Base-by-base conservation (phyloP, 1,140 invertebrate genomes). In the Trichomalopsis sarcophagae region DNA sequence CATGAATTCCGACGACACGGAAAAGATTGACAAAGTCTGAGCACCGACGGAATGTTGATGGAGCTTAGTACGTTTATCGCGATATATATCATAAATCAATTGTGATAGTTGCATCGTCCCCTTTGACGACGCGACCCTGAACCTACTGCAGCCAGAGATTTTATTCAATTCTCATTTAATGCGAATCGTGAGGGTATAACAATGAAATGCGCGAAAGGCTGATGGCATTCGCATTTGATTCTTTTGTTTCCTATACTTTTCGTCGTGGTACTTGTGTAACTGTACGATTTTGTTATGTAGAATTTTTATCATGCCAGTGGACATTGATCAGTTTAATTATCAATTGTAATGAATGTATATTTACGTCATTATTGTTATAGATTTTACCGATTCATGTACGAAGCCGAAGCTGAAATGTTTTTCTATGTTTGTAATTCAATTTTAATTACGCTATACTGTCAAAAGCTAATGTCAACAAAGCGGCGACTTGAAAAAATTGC, bases 101-200 rank as follows among this genome's bases (percentile, higher is more conserved):
- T 93, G 92, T 92, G 92, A 93, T 93, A 93, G 91, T 90, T 88
- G 87, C 89, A 89, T 89, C 88, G 50, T 27, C 4, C 1, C 40
- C 7, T 6, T 36, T 13, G 33, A 66, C 33, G 68, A 23, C 11
- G 69, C 66, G 73, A 85, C 73, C 84, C 40, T 21, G 13, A 36
- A 11, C n/a, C 44, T 87, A 86, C 84, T 77, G 82, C 90, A 85
- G 85, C 68, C 85, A 90, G 84, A 85, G 81, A 86, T 87, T 87
- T 89, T 78, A 88, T 89, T 86, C 36, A 78, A n/a, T 77, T 86
- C 66, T n/a, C 77, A 21, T 66, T 82, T 62, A 21, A n/a, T 14
- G 74, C 40, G 36, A 50, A 80, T 73, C 9, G 62, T 44, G 17
- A 55, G 11, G 17, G 2, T 55, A 55, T 55, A 17, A 21, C 13